Conservation (phyloP, 2,888 invertebrate species). For the Lasioglossum leucozonium region DNA sequence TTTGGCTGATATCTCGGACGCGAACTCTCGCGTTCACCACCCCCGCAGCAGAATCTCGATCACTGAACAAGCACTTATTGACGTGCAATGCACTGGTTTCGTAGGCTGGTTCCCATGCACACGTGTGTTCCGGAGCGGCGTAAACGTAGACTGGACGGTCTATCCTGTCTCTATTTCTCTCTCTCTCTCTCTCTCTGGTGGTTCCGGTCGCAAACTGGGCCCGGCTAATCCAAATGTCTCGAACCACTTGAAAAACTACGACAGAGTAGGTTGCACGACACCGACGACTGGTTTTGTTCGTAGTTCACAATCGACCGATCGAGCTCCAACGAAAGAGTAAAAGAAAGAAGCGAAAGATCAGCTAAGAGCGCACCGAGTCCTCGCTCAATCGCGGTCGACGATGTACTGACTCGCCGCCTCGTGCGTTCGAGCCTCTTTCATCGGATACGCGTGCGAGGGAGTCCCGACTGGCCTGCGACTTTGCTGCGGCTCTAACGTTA, state of each 20-base stretch:
- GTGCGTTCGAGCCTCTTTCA: slow-evolving; percentile 58
- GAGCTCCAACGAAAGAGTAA: background rate
- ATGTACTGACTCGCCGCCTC: slow-evolving; percentile 76
- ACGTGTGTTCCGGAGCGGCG: slow-evolving; percentile 42
- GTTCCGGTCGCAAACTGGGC: background rate
- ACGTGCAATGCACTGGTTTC: slow-evolving; percentile 26
- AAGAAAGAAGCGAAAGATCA: background rate
- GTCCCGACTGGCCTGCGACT: slow-evolving; percentile 64
- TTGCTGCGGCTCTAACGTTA: slow-evolving; percentile 44
- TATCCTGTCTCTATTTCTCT: too few species aligned
- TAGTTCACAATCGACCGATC: background rate
- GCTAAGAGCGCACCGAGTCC: slow-evolving; percentile 21
- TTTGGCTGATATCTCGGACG: slow-evolving; percentile 25
- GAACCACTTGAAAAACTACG: background rate
- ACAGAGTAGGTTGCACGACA: background rate
- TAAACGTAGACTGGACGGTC: background rate
- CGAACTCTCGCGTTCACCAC: slow-evolving; percentile 32
- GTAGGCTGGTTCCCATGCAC: slow-evolving; percentile 14
- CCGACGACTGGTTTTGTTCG: background rate
- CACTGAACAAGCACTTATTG: slow-evolving; percentile 59
- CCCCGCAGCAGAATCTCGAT: slow-evolving; percentile 32
- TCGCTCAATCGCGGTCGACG: slow-evolving; percentile 72
- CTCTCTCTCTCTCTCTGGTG: background rate
- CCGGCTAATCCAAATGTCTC: background rate
- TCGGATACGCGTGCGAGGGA: slow-evolving; percentile 70